phyloP scores from a whole-genome alignment of 1,140 invertebrate genomes.

The Cotesia glomerata region DNA sequence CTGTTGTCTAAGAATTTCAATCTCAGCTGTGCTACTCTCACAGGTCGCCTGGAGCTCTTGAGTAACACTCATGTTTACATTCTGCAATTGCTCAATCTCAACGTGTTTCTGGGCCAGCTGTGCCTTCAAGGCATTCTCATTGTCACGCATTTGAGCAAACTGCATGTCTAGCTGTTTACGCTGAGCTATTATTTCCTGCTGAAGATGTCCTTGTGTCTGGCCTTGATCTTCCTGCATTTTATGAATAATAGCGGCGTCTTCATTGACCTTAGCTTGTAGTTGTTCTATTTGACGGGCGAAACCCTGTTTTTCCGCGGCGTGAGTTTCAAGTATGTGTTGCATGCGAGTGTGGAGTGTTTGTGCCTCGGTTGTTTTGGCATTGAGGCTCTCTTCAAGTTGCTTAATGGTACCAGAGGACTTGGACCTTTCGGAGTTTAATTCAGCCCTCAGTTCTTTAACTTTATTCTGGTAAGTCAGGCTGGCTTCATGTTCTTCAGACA shows the following conservation, averaged over 20 bases:
- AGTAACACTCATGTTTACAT: constrained; percentile 55
- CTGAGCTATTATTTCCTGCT: constrained; percentile 61
- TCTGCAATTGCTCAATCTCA: constrained; percentile 63
- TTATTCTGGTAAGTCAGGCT: constrained; percentile 74
- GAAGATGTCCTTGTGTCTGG: constrained; percentile 61
- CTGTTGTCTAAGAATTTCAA: constrained; percentile 59
- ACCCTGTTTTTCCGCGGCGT: constrained; percentile 63
- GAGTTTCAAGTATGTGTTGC: constrained; percentile 68
- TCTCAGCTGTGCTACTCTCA: constrained; percentile 56
- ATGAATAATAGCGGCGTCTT: constrained; percentile 65
- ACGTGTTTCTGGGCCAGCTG: constrained; percentile 63
- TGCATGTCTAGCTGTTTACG: constrained; percentile 65
- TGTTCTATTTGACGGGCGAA: constrained; percentile 61
- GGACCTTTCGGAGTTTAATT: constrained; percentile 71
- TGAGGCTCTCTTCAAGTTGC: constrained; percentile 66
- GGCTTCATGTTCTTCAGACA: constrained; percentile 75
- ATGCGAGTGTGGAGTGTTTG: constrained; percentile 67
- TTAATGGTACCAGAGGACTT: constrained; percentile 65
- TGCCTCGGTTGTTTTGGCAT: constrained; percentile 63
- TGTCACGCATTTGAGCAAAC: constrained; percentile 59
- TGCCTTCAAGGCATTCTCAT: constrained; percentile 61
- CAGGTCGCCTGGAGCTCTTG: constrained; percentile 63
- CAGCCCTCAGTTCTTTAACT: constrained; percentile 77
- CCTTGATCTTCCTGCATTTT: constrained; percentile 66
- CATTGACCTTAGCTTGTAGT: constrained; percentile 68